Base-by-base conservation (phyloP, 2,797 vertebrate genomes). In the Ibycter americanus region DNA sequence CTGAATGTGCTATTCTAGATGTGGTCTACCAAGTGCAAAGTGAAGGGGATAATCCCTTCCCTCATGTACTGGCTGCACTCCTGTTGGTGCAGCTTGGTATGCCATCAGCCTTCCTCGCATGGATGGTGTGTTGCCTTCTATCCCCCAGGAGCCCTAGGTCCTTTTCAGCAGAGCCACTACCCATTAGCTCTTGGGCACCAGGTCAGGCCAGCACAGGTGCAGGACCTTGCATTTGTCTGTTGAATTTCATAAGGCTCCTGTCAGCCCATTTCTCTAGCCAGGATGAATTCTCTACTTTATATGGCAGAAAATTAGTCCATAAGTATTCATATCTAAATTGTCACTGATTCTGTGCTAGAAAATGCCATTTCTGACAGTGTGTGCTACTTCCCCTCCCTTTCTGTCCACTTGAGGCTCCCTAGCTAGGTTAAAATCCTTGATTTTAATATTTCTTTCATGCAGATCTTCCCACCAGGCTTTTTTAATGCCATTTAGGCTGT, bases 371-470 rank as follows among this genome's bases (percentile, higher is more conserved):
- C 77, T 94, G 81, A 80, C 26, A 58, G 46, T 10, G 25, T n/a
- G 27, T n/a, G n/a, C 68, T 85, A 31, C 27, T 74, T 46, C 20
- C 27, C 14, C 27, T 78, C 62, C 63, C 61, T 87, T 90, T 95
- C 84, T 92, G 81, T 89, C 71, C 46, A 70, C 65, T 92, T 89
- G 38, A 81, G 51, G 21, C 51, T 96, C 47, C 58, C n/a, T 68
- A 36, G 62, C 54, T 66, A 89, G 34, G 61, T 83, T 94, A 46
- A 94, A 94, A 78, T 73, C 9, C 36, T 83, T 83, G 42, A 89
- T 83, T 94, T 91, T 91, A 94, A 76, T 94, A 86, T 96, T 95
- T 34, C 36, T 89, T 91, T 85, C 67, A 91, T 85, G 76, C 36
- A 92, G 12, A 81, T 83, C 87, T 93, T 84, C 62, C 95, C 90